A percentile compares a stretch with the other conserved stretches of the same genome.
These are phyloP conservation scores for Alaudala cheleensis DNA, from an alignment of 2,113 vertebrate genomes.

Conservation along the genomic window DNA sequence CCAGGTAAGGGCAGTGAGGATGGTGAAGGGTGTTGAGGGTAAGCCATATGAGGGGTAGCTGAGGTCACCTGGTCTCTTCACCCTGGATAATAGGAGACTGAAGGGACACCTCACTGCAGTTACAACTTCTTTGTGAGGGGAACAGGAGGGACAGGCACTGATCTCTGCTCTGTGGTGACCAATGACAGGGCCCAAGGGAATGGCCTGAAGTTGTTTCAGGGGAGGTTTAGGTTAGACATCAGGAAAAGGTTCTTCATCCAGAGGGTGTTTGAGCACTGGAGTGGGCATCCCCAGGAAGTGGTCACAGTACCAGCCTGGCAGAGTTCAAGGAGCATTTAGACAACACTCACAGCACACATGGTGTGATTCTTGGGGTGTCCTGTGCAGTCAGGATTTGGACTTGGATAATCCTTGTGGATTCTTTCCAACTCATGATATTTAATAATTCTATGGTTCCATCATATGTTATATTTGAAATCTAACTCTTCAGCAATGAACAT, in stretches of 20 bases:
- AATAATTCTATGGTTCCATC: not conserved
- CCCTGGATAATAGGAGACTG: not conserved
- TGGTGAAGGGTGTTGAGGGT: not conserved
- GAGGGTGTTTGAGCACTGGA: accelerated
- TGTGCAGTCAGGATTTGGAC: not conserved
- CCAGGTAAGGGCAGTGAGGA: not conserved
- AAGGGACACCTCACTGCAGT: too few relatives aligned
- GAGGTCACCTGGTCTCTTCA: not conserved
- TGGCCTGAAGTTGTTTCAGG: too few relatives aligned
- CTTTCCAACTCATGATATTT: not conserved
- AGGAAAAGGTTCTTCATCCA: too few relatives aligned
- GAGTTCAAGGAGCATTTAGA: not conserved
- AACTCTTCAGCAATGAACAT: not conserved
- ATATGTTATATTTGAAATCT: not conserved
- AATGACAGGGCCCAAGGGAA: too few relatives aligned
- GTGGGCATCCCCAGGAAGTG: not conserved
- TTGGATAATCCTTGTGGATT: not conserved
- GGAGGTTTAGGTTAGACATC: too few relatives aligned
- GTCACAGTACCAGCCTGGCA: not conserved
- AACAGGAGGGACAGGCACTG: too few relatives aligned
- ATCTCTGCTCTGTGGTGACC: too few relatives aligned
- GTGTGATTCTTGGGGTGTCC: too few relatives aligned
- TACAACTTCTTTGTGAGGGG: too few relatives aligned
- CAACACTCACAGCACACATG: not conserved
- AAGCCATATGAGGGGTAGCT: accelerated